A percentile compares a stretch with the other conserved stretches of the same genome.
These are phyloP conservation scores for Nematopogon swammerdamellus DNA, from an alignment of 2,888 invertebrate species.

Conservation along the genomic window DNA sequence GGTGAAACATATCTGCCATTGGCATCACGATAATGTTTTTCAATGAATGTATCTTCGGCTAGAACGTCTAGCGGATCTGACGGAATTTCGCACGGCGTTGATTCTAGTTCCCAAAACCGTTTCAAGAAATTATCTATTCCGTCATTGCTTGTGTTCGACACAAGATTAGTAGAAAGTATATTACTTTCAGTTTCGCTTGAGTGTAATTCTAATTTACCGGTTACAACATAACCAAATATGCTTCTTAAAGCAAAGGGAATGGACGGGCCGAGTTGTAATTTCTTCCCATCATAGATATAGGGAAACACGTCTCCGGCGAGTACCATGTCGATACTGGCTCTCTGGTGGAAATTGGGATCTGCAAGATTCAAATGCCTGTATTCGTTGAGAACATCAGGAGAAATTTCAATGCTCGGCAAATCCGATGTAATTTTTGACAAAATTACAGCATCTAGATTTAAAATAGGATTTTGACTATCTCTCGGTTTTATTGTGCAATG, in stretches of 20 bases:
- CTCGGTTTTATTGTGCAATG: conserved; percentile 4
- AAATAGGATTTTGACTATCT: not conserved
- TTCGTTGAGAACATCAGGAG: not conserved
- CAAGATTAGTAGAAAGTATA: conserved; percentile 1
- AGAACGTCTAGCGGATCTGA: not conserved
- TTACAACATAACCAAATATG: conserved; percentile 6
- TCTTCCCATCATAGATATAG: conserved; percentile 1
- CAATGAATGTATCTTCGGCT: not conserved
- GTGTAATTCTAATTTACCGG: conserved; percentile 2
- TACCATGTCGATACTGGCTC: not conserved
- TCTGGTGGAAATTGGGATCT: not conserved
- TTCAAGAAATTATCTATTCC: conserved; percentile 2
- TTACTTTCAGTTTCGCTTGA: not conserved
- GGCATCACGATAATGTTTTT: not conserved
- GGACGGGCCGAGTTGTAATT: not conserved
- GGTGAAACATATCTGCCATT: not conserved
- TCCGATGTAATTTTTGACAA: conserved; percentile 1
- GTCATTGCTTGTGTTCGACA: conserved; percentile 3
- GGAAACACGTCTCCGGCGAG: not conserved
- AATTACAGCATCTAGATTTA: not conserved
- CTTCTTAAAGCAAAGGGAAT: conserved; percentile 6
- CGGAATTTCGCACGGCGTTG: not conserved
- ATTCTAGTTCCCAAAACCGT: conserved; percentile 8
- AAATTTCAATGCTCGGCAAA: not conserved
- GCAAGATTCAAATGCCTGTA: conserved; percentile 1